Base-by-base conservation (phyloP, 2,888 invertebrate genomes). In the Drosophila picticornis region DNA sequence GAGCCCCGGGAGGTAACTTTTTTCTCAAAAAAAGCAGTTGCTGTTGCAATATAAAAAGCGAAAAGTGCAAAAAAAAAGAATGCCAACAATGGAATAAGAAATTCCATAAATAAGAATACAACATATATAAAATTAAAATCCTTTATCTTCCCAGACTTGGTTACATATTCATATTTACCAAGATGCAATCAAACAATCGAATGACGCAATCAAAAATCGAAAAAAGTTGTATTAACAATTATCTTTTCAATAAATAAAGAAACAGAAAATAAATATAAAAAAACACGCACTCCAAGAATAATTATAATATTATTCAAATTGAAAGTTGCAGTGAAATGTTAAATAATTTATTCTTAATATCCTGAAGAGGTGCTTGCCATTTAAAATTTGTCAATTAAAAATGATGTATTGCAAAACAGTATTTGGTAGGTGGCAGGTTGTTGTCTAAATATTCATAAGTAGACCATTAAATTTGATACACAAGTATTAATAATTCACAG, bases 11-110 rank as follows among this genome's bases (percentile, higher is more conserved):
- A 66, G 71, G 68, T 16, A 60, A 36, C 40, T 51, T 25, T 13
- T 19, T 22, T 9, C n/a, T n/a, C n/a, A n/a, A n/a, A 25, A 27
- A 36, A 60, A 52, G 43, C 38, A 66, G 52, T 53, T 79, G 56
- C 43, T 70, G 38, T 43, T n/a, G 58, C 58, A 51, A 53, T 51
- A 57, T 63, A 66, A 77, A 66, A 40, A 81, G 57, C 40, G 13
- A 57, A 50, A 62, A 31, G 29, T 11, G 48, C 48, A 62, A 53
- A 22, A 27, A 19, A 40, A 36, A 50, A n/a, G n/a, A 6, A 40
- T 40, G 10, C n/a, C 36, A 50, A 1, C 5, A 32, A 22, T 9
- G 19, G 0, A 10, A 16, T 46, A 46, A 16, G 32, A n/a, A 19
- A 25, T 38, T 36, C 31, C 52, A 36, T 4, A 46, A 56, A 31